Evolutionary conservation across 2,888 invertebrate species (phyloP).

Genomic region (Aradus depressus): DNA sequence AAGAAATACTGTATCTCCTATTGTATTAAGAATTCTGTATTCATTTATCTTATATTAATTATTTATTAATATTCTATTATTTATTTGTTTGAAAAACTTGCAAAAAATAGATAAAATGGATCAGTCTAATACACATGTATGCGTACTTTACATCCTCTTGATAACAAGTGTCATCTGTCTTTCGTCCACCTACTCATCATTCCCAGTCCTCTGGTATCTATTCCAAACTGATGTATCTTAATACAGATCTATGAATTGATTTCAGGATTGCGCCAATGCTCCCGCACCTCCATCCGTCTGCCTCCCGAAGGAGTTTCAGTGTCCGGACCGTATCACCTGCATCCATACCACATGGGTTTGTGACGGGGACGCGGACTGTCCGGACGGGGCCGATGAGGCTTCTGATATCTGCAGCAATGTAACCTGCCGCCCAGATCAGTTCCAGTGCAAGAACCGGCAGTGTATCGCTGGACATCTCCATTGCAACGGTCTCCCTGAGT

Average conservation of each 20-base stretch:
- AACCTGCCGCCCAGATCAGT: slow-evolving; percentile 76
- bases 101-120: no score
- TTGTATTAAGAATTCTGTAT: no score
- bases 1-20: no score
- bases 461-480: slow-evolving; percentile 71
- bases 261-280: slow-evolving; percentile 49
- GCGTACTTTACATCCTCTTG: no score
- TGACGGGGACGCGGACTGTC: slow-evolving; percentile 73
- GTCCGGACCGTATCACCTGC: slow-evolving; percentile 68
- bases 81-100: no score
- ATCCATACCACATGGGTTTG: slow-evolving; percentile 73
- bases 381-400: slow-evolving; percentile 68
- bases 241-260: slow-evolving; percentile 4
- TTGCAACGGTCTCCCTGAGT: slow-evolving; percentile 73
- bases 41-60: no score
- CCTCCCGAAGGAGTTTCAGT: slow-evolving; percentile 60
- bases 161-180: no score
- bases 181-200: no score
- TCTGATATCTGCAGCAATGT: slow-evolving; percentile 48
- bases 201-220: no score
- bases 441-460: slow-evolving; percentile 63
- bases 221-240: neutral
- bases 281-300: slow-evolving; percentile 48
- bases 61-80: no score
- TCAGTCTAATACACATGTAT: no score